Conservation (phyloP, 2,888 invertebrate genomes). For the Trachelus stipa region DNA sequence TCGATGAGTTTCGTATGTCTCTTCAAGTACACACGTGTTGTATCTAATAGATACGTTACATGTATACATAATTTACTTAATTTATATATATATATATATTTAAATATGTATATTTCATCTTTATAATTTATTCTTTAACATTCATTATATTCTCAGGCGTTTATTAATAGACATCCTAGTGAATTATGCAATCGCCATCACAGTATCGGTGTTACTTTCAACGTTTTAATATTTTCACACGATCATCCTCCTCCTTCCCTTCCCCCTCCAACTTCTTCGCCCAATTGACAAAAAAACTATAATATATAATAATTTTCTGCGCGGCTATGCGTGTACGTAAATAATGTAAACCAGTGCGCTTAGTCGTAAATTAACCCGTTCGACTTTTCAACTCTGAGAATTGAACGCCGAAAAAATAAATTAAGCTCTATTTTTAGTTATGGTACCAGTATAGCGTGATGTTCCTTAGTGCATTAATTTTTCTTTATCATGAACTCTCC, state of each 20-base stretch:
- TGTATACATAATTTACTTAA: not conserved
- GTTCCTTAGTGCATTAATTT: not conserved
- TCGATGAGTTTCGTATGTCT: not conserved
- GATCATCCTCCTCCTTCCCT: not conserved
- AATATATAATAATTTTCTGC: not conserved
- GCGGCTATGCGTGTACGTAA: not conserved
- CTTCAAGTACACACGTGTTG: not conserved
- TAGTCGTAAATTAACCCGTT: not conserved
- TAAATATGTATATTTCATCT: not conserved
- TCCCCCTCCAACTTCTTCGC: not conserved
- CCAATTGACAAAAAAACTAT: not conserved
- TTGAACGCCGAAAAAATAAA: not conserved
- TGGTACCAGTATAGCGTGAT: not conserved
- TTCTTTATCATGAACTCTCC: not conserved
- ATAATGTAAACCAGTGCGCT: not conserved
- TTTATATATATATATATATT: constrained; percentile 5
- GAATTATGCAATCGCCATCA: not conserved
- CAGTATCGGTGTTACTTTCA: not conserved
- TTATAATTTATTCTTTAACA: not conserved
- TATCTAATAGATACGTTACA: not conserved
- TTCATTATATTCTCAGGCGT: not conserved
- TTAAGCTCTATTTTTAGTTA: not conserved
- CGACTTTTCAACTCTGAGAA: not conserved
- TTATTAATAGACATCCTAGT: not conserved
- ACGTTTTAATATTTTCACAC: not conserved